A percentile compares a stretch with the other conserved stretches of the same genome.
These are phyloP conservation scores for Cardinalis cardinalis DNA, from an alignment of 2,113 vertebrate species.

Conservation along the genomic window DNA sequence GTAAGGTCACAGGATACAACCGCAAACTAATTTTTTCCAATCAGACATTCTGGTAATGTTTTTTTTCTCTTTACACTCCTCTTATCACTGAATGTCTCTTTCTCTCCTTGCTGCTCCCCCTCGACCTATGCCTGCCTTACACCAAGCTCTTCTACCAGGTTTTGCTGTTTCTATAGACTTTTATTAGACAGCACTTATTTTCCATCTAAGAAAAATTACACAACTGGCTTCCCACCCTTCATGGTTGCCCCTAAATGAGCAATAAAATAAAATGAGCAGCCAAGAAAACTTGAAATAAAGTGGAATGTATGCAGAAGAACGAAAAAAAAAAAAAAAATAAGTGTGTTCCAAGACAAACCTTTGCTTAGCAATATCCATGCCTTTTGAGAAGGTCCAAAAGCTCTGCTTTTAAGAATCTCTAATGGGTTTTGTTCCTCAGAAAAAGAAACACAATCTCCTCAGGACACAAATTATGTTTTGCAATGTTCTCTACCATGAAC, in stretches of 20 bases:
- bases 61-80: neutral
- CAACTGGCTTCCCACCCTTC: neutral
- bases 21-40: neutral
- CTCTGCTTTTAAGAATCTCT: neutral
- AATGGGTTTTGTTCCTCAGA: neutral
- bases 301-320: accelerated
- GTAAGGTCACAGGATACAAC: neutral
- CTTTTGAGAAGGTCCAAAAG: neutral
- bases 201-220: neutral
- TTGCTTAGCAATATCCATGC: neutral
- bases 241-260: neutral
- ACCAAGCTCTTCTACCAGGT: neutral
- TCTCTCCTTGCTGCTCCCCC: neutral
- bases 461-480: neutral
- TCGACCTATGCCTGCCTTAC: neutral
- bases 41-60: neutral
- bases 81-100: neutral
- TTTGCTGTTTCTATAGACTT: neutral
- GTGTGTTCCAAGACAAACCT: neutral
- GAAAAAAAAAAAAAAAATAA: neutral
- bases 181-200: neutral
- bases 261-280: neutral
- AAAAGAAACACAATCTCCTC: neutral
- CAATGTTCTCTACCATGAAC: neutral
- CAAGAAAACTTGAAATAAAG: neutral